Evolutionary conservation across 2,888 invertebrate genomes (phyloP), one percentile per base, ranked within the genome.

Genomic region (Brachypalpus laphriformis): DNA sequence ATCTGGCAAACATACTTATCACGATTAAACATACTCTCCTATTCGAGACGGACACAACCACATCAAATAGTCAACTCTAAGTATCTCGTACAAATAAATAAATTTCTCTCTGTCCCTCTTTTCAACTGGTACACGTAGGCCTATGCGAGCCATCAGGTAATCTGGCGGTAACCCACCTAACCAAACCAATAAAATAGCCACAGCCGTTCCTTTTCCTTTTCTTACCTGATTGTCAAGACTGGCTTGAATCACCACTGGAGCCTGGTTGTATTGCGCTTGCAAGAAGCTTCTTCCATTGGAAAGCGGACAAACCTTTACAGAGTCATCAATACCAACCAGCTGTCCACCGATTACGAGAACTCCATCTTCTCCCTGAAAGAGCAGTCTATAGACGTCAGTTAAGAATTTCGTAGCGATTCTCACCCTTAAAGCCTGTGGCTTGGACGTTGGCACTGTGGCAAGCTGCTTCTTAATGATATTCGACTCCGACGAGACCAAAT

Each of bases 401-500:
- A 37, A 3, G 3, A 18, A 1, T 9, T n/a, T 3, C 6, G 28
- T 0, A 11, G n/a, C 6, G 18, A 6, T 3, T 59, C 71, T 87
- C 87, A 91, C 92, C 72, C 87, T 63, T 1, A 91, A 54, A 2
- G 90, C 87, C 85, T 90, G 89, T 14, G 90, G 87, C 37, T 91
- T 88, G 20, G 87, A 87, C 11, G 89, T 89, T 5, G 92, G 90
- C 75, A 90, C 91, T 1, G 88, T 72, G 47, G 90, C 87, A 37
- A 95, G 88, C 7, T 93, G 92, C 88, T 93, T 93, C 87, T 92
- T 91, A 87, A 93, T 92, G 51, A 93, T 91, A 82, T 93, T 92
- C 0, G 93, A 91, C 0, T 93, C 92, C 49, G 93, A 91, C 0
- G 94, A 93, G 1, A 93, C 92, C 8, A 96, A 91, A 89, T 96